Evolutionary conservation across 2,888 invertebrate species (phyloP).

Genomic region (Odontomyia ornata): DNA sequence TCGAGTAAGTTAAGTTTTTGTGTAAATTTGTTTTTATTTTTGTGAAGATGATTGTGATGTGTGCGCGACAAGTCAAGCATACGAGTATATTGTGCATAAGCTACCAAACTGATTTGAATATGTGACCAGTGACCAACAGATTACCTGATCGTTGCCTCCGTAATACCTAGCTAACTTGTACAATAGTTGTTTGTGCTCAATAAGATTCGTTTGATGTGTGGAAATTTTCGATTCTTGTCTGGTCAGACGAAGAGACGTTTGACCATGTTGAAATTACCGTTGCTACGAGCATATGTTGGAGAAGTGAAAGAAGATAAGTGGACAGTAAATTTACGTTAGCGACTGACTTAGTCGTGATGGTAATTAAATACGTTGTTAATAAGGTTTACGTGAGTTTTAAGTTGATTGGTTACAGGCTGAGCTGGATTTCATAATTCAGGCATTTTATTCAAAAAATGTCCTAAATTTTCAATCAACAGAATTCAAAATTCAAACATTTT

Average conservation of each 20-base stretch:
- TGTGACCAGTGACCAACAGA: neutral
- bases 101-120: conserved; percentile 20
- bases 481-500: too few species aligned
- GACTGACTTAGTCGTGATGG: neutral
- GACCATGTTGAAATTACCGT: neutral
- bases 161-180: neutral
- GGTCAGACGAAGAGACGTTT: neutral
- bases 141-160: neutral
- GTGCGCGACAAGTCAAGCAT: conserved; percentile 6
- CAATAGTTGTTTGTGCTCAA: neutral
- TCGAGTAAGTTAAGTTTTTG: neutral
- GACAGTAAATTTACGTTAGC: neutral
- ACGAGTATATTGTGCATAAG: conserved; percentile 8
- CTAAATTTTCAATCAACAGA: too few species aligned
- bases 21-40: neutral
- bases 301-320: neutral
- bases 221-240: neutral
- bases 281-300: neutral
- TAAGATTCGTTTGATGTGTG: neutral
- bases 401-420: too few species aligned
- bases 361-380: neutral
- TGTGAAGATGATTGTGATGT: neutral
- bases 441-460: too few species aligned
- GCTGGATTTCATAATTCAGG: too few species aligned
- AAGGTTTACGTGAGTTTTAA: too few species aligned